Conservation (phyloP, 2,888 invertebrate species). For the Rhagonycha fulva region DNA sequence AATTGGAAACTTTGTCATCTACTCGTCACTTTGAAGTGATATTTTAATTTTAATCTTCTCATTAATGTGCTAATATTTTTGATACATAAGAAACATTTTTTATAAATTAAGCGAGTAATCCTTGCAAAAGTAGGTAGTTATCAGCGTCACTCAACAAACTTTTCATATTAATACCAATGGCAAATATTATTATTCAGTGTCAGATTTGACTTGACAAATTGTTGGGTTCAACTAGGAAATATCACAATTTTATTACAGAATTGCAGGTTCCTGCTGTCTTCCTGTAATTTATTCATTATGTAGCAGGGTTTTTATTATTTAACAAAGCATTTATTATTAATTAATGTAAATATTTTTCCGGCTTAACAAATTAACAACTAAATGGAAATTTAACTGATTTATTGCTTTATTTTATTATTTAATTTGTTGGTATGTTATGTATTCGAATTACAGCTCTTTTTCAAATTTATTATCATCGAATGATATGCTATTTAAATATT, state of each 20-base stretch:
- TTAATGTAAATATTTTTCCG: neutral
- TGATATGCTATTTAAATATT: neutral
- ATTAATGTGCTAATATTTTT: slow-evolving; percentile 4
- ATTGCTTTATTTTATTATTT: neutral
- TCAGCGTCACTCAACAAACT: slow-evolving; percentile 23
- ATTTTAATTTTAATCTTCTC: neutral
- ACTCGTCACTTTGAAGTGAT: neutral
- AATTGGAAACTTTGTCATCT: neutral
- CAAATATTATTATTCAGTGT: slow-evolving; percentile 27
- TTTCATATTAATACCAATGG: slow-evolving; percentile 28
- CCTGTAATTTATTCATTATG: neutral
- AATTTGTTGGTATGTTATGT: too few relatives aligned
- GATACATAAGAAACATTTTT: slow-evolving; percentile 21
- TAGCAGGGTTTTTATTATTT: neutral
- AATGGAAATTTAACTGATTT: neutral
- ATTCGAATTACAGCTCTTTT: neutral
- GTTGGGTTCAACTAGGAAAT: slow-evolving; percentile 17
- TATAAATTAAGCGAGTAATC: slow-evolving; percentile 26
- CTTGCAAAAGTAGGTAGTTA: slow-evolving; percentile 21
- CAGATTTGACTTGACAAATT: slow-evolving; percentile 25
- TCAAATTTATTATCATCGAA: neutral
- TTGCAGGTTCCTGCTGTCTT: slow-evolving; percentile 2
- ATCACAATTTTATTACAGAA: slow-evolving; percentile 19
- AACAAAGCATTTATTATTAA: neutral
- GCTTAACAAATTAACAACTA: neutral